Evolutionary conservation across 2,888 invertebrate genomes (phyloP).

Genomic region (Drosophila falleni): DNA sequence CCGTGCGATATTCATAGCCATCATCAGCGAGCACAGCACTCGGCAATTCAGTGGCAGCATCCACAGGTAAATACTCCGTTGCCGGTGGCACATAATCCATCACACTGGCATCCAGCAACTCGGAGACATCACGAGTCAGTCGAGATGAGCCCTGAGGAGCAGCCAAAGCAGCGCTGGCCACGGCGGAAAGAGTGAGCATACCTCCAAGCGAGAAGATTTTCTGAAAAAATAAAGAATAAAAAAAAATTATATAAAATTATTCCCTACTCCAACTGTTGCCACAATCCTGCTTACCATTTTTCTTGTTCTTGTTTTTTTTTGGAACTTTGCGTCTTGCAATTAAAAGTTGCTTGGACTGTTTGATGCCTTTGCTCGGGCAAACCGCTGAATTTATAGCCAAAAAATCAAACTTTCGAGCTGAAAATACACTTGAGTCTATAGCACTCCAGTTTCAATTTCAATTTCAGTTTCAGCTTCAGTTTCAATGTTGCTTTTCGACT

Average conservation of each 20-base stretch:
- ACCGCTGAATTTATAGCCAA: slow-evolving; percentile 67
- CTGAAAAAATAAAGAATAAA: slow-evolving; percentile 42
- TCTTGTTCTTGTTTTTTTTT: slow-evolving; percentile 23
- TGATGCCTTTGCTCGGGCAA: slow-evolving; percentile 58
- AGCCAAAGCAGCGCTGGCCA: slow-evolving; percentile 69
- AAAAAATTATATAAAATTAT: slow-evolving; percentile 1
- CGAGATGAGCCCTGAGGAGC: slow-evolving; percentile 51
- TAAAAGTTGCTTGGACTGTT: slow-evolving; percentile 70
- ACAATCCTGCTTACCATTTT: slow-evolving; percentile 64
- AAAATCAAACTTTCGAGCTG: slow-evolving; percentile 36
- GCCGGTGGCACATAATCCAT: slow-evolving; percentile 59
- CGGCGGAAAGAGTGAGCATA: slow-evolving; percentile 66
- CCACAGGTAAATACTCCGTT: slow-evolving; percentile 49
- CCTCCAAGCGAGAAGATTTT: slow-evolving; percentile 73
- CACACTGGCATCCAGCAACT: slow-evolving; percentile 50
- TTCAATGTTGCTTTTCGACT: neutral
- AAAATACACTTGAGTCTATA: slow-evolving; percentile 6
- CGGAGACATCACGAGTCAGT: slow-evolving; percentile 75
- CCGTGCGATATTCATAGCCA: slow-evolving; percentile 76
- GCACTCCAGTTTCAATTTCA: slow-evolving; percentile 19
- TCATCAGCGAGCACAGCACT: slow-evolving; percentile 50
- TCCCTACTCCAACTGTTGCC: slow-evolving; percentile 5
- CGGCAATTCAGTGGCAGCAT: slow-evolving; percentile 26
- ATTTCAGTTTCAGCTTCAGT: slow-evolving; percentile 10
- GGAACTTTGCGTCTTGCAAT: slow-evolving; percentile 66